Evolutionary conservation across 2,113 vertebrate species (phyloP).

Genomic region (Strigops habroptila): DNA sequence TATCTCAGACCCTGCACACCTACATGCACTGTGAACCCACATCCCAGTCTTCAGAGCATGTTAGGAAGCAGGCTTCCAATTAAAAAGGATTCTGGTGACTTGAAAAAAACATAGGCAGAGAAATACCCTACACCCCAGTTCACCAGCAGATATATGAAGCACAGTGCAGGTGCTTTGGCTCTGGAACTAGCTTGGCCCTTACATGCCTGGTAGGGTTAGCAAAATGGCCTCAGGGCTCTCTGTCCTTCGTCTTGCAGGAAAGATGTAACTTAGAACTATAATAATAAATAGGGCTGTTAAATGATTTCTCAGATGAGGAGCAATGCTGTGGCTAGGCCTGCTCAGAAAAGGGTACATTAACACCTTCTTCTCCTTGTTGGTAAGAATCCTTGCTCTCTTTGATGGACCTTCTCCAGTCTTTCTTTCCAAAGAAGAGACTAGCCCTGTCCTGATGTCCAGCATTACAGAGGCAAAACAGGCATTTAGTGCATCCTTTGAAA

Average conservation of each 20-base stretch:
- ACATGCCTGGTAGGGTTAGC: background rate
- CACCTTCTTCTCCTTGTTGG: background rate
- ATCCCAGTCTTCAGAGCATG: background rate
- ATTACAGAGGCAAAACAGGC: background rate
- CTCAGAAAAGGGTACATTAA: background rate
- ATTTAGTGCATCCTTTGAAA: background rate
- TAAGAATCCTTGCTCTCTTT: background rate
- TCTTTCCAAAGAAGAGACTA: background rate
- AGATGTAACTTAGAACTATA: background rate
- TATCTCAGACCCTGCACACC: background rate
- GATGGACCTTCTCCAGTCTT: background rate
- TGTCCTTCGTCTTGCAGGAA: background rate
- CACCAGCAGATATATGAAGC: background rate
- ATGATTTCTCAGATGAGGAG: background rate
- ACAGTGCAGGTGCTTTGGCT: background rate
- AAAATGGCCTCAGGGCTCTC: background rate
- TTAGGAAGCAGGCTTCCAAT: background rate
- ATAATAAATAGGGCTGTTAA: background rate
- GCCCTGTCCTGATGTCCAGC: background rate
- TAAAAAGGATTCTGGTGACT: background rate
- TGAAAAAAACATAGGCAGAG: background rate
- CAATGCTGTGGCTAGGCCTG: background rate
- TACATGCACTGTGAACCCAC: background rate
- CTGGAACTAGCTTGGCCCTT: background rate
- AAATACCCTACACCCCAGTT: background rate